Evolutionary conservation across 2,797 vertebrate genomes (phyloP).

Genomic region (Xenentodon cancila): DNA sequence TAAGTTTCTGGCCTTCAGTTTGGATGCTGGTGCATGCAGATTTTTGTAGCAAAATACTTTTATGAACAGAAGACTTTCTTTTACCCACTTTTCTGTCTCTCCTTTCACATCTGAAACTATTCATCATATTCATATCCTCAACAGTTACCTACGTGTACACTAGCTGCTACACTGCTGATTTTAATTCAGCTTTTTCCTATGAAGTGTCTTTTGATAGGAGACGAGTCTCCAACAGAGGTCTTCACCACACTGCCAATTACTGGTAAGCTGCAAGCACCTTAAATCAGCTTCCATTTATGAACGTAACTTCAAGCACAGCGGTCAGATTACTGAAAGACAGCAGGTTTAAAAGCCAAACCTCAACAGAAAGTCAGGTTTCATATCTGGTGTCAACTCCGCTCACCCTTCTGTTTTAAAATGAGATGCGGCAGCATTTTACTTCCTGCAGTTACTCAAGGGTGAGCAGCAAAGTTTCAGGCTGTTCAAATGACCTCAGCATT

Average conservation of each 20-base stretch:
- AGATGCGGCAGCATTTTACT: constrained; percentile 67
- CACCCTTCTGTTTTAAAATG: constrained; percentile 60
- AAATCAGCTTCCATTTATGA: constrained; percentile 77
- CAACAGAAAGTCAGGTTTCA: constrained; percentile 58
- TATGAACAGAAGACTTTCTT: constrained; percentile 61
- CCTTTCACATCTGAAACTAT: constrained; percentile 41
- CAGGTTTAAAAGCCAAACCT: constrained; percentile 68
- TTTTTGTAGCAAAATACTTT: constrained; percentile 55
- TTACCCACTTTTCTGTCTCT: constrained; percentile 18
- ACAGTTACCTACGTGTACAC: constrained; percentile 81
- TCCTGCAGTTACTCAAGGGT: constrained; percentile 48
- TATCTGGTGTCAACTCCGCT: constrained; percentile 58
- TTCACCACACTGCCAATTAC: constrained; percentile 78
- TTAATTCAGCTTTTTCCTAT: constrained; percentile 84
- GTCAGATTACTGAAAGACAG: constrained; percentile 70
- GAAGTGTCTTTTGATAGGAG: constrained; percentile 73
- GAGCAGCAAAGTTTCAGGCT: constrained; percentile 66
- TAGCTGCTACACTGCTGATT: constrained; percentile 85
- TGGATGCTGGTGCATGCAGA: constrained; percentile 55
- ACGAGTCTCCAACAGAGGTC: constrained; percentile 68
- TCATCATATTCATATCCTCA: constrained; percentile 45
- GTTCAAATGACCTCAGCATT: constrained; percentile 74
- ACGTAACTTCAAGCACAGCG: constrained; percentile 70
- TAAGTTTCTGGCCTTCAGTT: constrained; percentile 55
- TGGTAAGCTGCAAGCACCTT: constrained; percentile 71